phyloP scores from a whole-genome alignment of 2,113 vertebrate genomes.

The Cyanoramphus novaezelandiae region DNA sequence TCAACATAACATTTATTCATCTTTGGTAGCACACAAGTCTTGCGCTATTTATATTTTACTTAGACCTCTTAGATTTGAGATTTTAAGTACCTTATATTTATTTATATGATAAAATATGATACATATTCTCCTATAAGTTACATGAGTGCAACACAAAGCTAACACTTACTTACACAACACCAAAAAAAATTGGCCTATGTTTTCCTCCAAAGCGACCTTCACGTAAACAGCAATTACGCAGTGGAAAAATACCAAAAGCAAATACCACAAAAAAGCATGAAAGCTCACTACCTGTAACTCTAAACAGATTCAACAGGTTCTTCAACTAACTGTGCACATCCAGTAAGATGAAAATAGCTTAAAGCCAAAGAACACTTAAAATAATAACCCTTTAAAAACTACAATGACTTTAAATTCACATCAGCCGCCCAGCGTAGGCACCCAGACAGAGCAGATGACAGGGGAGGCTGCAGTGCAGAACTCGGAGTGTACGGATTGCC shows the following conservation, averaged over 20 bases:
- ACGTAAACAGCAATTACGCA: background rate
- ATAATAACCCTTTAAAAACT: background rate
- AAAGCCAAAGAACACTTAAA: background rate
- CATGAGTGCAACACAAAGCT: background rate
- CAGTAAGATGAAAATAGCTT: background rate
- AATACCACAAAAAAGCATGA: background rate
- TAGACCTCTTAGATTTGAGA: background rate
- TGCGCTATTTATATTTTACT: background rate
- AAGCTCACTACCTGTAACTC: background rate
- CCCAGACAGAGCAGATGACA: no score
- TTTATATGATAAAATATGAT: background rate
- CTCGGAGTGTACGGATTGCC: no score
- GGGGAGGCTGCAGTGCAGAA: no score
- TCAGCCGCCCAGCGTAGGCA: background rate
- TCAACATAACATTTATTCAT: background rate
- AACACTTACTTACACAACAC: background rate
- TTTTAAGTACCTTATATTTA: background rate
- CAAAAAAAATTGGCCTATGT: background rate
- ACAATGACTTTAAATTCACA: background rate
- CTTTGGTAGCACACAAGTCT: background rate
- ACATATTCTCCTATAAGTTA: background rate
- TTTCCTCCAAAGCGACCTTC: background rate
- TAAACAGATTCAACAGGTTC: conserved; percentile 3
- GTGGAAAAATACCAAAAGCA: background rate
- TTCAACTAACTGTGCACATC: background rate